Conservation (phyloP, 53 echinoderm and acorn worm genomes). For the Paracentrotus lividus region DNA sequence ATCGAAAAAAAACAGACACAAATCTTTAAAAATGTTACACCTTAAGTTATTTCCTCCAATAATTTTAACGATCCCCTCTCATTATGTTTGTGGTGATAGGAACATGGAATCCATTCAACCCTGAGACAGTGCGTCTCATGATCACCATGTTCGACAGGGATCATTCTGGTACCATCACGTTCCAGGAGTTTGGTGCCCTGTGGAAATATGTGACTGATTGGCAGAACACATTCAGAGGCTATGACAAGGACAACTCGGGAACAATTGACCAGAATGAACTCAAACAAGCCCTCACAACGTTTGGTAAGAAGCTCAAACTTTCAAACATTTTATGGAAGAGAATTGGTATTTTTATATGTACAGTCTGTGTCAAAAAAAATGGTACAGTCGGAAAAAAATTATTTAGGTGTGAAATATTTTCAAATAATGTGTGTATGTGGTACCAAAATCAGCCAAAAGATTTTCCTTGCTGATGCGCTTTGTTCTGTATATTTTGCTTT, state of each 20-base stretch:
- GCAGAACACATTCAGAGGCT: slow-evolving; percentile 92
- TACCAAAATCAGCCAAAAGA: too few relatives aligned
- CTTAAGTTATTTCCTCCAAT: too few relatives aligned
- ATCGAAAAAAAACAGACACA: too few relatives aligned
- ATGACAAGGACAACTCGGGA: slow-evolving; percentile 97
- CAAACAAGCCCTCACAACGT: slow-evolving; percentile 88
- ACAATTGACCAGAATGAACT: slow-evolving; percentile 94
- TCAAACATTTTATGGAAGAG: not conserved
- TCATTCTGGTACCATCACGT: slow-evolving; percentile 88
- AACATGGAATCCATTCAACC: slow-evolving; percentile 97
- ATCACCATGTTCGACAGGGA: slow-evolving; percentile 99
- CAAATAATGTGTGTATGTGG: too few relatives aligned
- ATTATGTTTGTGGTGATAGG: slow-evolving; percentile 63
- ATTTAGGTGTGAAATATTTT: too few relatives aligned
- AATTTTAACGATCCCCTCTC: not conserved
- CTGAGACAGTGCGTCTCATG: slow-evolving; percentile 98
- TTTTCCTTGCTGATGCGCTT: too few relatives aligned
- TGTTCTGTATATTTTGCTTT: too few relatives aligned
- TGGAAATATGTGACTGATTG: slow-evolving; percentile 99
- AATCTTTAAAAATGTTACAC: too few relatives aligned
- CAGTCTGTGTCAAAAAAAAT: too few relatives aligned
- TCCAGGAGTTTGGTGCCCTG: slow-evolving; percentile 97
- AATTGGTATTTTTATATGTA: not conserved
- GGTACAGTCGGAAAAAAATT: too few relatives aligned
- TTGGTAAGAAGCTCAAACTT: slow-evolving; percentile 81